These are phyloP conservation scores for Lymantria dispar DNA, from an alignment of 2,888 invertebrate species.

Conservation along the genomic window DNA sequence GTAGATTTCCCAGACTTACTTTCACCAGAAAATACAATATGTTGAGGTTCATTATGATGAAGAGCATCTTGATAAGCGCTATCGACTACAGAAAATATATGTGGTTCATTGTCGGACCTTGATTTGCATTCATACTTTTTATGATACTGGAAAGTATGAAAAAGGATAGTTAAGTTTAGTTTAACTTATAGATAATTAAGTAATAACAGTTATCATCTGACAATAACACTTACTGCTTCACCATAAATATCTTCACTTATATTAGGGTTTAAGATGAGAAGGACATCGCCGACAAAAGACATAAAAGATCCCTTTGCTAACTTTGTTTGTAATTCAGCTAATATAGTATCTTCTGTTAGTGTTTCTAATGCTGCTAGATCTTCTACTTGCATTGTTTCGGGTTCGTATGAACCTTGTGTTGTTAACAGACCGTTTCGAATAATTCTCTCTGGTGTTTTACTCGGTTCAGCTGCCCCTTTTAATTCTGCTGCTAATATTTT, in stretches of 20 bases:
- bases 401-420: conserved; percentile 77
- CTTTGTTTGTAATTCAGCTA: conserved; percentile 87
- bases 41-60: conserved; percentile 93
- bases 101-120: conserved; percentile 94
- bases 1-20: conserved; percentile 96
- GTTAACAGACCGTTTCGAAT: conserved; percentile 74
- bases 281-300: conserved; percentile 91
- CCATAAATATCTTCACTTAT: conserved; percentile 87
- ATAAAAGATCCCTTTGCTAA: conserved; percentile 86
- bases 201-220: not conserved
- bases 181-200: not conserved
- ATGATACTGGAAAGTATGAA: conserved; percentile 84
- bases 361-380: conserved; percentile 90
- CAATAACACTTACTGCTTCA: conserved; percentile 80
- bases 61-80: conserved; percentile 95
- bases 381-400: conserved; percentile 90
- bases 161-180: not conserved
- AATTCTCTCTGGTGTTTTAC: conserved; percentile 71
- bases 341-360: conserved; percentile 87
- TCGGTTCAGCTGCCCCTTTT: conserved; percentile 57
- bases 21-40: conserved; percentile 94
- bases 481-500: conserved; percentile 81
- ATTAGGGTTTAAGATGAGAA: conserved; percentile 91
- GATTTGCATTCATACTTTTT: conserved; percentile 91
- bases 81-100: conserved; percentile 94